Percentiles rank a stretch among this genome's conserved stretches.
phyloP scores from a whole-genome alignment of 2,113 vertebrate species.

The Mus pahari region DNA sequence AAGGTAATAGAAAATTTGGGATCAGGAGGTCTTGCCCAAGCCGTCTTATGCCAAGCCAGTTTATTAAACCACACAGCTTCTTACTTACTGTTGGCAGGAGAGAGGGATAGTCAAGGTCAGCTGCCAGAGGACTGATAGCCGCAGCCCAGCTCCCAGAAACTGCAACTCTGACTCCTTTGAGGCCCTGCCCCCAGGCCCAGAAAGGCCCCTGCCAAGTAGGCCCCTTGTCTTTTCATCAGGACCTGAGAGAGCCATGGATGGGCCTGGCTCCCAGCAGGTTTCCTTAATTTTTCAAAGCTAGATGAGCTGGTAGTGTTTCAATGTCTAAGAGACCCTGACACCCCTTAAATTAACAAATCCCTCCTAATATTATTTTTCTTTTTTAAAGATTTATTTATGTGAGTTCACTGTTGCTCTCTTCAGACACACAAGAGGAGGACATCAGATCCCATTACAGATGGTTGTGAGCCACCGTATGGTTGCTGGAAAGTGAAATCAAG shows the following conservation, averaged over 20 bases:
- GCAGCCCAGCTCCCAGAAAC: not conserved
- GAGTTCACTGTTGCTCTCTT: too few relatives aligned
- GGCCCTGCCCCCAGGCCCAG: not conserved
- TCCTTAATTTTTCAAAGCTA: not conserved
- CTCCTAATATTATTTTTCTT: not conserved
- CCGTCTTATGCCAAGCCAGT: not conserved
- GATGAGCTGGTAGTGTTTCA: not conserved
- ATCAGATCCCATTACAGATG: too few relatives aligned
- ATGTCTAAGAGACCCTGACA: not conserved
- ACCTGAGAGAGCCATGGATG: not conserved
- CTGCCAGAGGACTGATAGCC: not conserved
- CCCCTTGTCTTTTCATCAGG: not conserved
- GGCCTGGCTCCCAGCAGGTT: not conserved
- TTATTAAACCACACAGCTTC: not conserved
- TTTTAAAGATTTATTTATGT: too few relatives aligned
- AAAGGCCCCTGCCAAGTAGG: not conserved
- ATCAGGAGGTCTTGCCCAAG: not conserved
- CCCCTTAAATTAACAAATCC: not conserved
- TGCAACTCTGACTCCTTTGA: not conserved
- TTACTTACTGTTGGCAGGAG: not conserved
- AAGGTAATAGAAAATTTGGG: not conserved
- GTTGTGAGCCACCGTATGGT: too few relatives aligned
- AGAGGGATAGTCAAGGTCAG: not conserved
- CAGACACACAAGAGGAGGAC: too few relatives aligned
- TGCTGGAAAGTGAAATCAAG: too few relatives aligned